Percentiles rank a stretch among this genome's conserved stretches.
These are phyloP conservation scores for Pelusios castaneus DNA, from an alignment of 2,113 vertebrate species.

Conservation along the genomic window DNA sequence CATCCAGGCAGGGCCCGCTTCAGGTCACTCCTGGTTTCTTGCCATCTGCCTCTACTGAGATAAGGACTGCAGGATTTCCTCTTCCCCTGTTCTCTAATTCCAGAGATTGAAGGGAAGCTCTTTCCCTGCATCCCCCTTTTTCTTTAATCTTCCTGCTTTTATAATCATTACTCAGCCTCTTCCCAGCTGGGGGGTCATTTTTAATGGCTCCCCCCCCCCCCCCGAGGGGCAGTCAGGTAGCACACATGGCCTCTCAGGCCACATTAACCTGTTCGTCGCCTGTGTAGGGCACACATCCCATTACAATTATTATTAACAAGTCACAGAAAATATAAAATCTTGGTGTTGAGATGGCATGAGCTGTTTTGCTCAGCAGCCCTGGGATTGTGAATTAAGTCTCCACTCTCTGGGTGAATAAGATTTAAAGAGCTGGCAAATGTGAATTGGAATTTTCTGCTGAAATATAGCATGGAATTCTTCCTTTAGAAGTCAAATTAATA, in stretches of 20 bases:
- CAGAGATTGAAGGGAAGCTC: neutral
- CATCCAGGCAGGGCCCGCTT: neutral
- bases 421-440: neutral
- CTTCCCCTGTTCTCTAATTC: neutral
- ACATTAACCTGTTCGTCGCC: neutral
- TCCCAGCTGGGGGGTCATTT: neutral
- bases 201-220: neutral
- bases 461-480: slow-evolving; percentile 40
- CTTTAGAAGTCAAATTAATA: slow-evolving; percentile 52
- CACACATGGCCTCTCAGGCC: neutral
- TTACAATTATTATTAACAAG: neutral
- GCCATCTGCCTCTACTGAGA: no score
- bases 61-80: neutral
- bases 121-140: neutral
- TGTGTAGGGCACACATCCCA: neutral
- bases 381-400: neutral
- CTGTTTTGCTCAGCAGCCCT: neutral
- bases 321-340: neutral
- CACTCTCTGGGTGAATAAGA: neutral
- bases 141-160: neutral
- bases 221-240: neutral
- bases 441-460: slow-evolving; percentile 33
- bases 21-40: neutral
- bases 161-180: neutral
- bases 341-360: neutral